Evolutionary conservation across 1,140 invertebrate genomes (phyloP), one percentile per base, ranked within the genome.

Genomic region (Heliconius himera): DNA sequence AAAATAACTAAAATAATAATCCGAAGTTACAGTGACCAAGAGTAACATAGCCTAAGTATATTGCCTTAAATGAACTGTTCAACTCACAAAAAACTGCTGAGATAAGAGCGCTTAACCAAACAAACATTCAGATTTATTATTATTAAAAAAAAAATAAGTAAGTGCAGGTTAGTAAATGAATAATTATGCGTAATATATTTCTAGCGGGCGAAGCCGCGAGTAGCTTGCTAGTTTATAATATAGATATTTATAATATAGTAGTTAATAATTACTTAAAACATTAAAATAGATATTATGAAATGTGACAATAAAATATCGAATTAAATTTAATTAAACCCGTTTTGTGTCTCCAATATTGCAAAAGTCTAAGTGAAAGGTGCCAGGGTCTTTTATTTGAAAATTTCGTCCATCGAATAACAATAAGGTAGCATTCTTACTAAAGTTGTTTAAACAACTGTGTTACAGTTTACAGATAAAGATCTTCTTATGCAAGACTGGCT

Each of bases 291-390:
- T 66, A 26, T 66, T 66, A 13, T 16, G 22, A 66, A 66, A 29
- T 66, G 22, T 56, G 6, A n/a, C 56, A 66, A 3, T 16, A 9
- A 26, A 66, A 66, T 66, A 13, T 22, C n/a, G 3, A 66, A 66
- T 66, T 11, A 1, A 66, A 66, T 66, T 66, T 26, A 66, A 66
- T 66, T 66, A 26, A 11, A 26, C 56, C 22, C 9, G 22, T 66
- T 26, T 8, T 11, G 56, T 70, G 8, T 51, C 46, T 20, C 26
- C 29, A 36, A 6, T 22, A 60, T 77, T 73, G 77, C 77, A 73
- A 78, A 33, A 73, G 60, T 76, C 1, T 13, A 49, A 72, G 77
- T 78, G 77, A 78, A 78, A 78, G 77, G 70, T 76, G 70, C 2
- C 71, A 78, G 77, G 60, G 60, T 49, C 49, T 78, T 73, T 22